Evolutionary conservation across 2,888 invertebrate species (phyloP), one percentile per base, ranked within the genome.

Genomic region (Balanococcus diminutus): DNA sequence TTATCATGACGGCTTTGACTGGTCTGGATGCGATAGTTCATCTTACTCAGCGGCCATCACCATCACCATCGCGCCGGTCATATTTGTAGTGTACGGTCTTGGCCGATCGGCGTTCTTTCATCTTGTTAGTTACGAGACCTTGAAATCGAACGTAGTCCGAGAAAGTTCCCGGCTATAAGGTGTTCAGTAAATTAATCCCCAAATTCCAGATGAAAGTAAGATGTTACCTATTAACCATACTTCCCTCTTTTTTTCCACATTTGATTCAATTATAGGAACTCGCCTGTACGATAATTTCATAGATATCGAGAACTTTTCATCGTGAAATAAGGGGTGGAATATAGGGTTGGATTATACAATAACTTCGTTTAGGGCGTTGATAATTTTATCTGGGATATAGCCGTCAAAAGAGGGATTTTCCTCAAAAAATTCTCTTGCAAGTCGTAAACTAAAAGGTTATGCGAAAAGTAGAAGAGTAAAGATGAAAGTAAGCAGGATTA

Each of bases 21-120:
- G 75, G 75, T 79, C 75, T 79, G 36, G 75, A 79, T 79, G 75
- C 75, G 75, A 79, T 79, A 79, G 75, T 79, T 79, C 75, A 79
- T 79, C 75, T 79, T 79, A 36, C 75, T 79, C 75, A 79, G 75
- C 36, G 75, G 75, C 75, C 75, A 79, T 79, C 75, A 79, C 75
- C 75, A 79, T 79, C 75, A 79, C 75, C 75, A 79, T 79, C 75
- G 75, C 75, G 75, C 75, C 36, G 75, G 75, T 79, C 75, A 79
- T 79, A 79, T 79, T 79, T 79, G 75, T 72, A 72, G 31, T 72
- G 72, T 36, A 36, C 75, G 75, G 19, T 36, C 67, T 67, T 67
- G 28, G 67, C 36, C 75, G 75, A 79, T 79, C 75, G 75, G 75
- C 75, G 75, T 79, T 79, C 75, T 79, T 79, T 79, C 36, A 79